Base-by-base conservation (phyloP, 2,888 invertebrate genomes). In the Sarcophaga variegata region DNA sequence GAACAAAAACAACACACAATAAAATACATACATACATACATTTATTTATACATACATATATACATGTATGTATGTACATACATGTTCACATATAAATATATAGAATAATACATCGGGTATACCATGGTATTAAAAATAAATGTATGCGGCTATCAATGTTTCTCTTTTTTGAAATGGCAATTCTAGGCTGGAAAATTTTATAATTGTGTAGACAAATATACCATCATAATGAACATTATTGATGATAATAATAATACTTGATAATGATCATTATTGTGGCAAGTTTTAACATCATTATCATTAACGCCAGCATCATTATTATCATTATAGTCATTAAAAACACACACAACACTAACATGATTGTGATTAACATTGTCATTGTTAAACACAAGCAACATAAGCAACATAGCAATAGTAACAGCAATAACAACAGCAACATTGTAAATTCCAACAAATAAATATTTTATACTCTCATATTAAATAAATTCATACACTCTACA, bases 281-380 rank as follows among this genome's bases (percentile, higher is more conserved):
- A 37, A 54, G 54, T 17, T 54, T 54, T 12, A 54, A 54, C 14
- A 54, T 54, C 3, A 54, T 54, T 54, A 54, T 54, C 54, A 54
- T 54, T 37, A 37, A 37, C 0, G 37, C 8, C 20, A 49, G 74
- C 37, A 63, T 25, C 60, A 79, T 63, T 17, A 75, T 70, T 70
- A 45, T 75, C 5, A 14, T 49, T 54, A 17, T 4, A 4, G 3
- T 54, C 49, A 54, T 37, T 37, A 37, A 37, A 37, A 37, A 37
- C 8, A 37, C 10, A 37, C 37, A 37, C 37, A 59, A 17, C 67
- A 69, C 47, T 60, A 62, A 60, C 27, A 77, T 62, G 62, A 78
- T 75, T 75, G 60, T 82, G 82, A 79, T 71, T 82, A 67, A 71
- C 77, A 62, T 83, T 83, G 80, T 80, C 80, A 77, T 86, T 81